Conservation (phyloP, 2,888 invertebrate species). For the Tromatobia lineatoria region DNA sequence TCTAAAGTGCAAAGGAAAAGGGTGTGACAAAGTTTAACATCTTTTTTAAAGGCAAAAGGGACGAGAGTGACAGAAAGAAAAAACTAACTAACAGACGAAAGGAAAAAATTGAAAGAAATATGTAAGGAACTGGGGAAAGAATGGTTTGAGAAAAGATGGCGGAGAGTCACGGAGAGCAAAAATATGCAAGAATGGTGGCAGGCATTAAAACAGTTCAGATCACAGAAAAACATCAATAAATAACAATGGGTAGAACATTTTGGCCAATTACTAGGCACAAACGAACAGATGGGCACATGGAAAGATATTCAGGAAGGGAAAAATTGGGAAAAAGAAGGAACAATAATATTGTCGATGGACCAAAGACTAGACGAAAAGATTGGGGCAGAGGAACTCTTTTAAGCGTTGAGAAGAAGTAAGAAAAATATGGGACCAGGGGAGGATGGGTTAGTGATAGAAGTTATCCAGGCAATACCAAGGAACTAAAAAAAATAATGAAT, state of each 20-base stretch:
- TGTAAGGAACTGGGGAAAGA: not conserved
- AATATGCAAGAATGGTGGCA: constrained; percentile 27
- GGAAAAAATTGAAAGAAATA: constrained; percentile 1
- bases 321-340: not conserved
- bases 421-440: constrained; percentile 47
- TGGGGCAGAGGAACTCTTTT: not conserved
- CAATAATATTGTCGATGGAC: not conserved
- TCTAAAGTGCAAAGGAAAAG: not conserved
- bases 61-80: not conserved
- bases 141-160: constrained; percentile 25
- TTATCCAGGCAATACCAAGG: constrained; percentile 36
- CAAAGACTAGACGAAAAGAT: constrained; percentile 1
- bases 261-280: not conserved
- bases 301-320: not conserved
- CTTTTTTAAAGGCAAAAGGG: not conserved
- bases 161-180: constrained; percentile 1
- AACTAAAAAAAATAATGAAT: constrained; percentile 16
- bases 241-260: constrained; percentile 9
- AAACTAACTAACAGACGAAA: not conserved
- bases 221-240: constrained; percentile 6
- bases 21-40: constrained; percentile 8
- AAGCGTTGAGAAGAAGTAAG: constrained; percentile 12
- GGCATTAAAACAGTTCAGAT: not conserved
- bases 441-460: constrained; percentile 35
- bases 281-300: not conserved